These are phyloP conservation scores for Gnathonemus echidnorhynchus DNA, from an alignment of 2,113 vertebrate genomes.

Conservation along the genomic window DNA sequence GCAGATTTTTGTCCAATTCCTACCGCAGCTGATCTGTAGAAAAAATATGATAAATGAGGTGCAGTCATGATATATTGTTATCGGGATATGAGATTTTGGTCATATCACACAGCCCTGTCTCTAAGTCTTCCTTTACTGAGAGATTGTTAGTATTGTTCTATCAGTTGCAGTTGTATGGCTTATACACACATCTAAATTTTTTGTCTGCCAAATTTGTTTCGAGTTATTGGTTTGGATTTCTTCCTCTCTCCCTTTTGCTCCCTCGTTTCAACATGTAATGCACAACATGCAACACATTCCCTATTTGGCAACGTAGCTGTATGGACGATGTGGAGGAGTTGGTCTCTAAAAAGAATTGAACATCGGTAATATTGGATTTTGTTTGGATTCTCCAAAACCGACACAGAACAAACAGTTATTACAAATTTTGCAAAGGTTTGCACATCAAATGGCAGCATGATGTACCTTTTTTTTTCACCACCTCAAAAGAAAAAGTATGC, in stretches of 20 bases:
- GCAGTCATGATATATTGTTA: no score
- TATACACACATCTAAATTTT: not conserved
- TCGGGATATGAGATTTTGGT: no score
- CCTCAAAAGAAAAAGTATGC: not conserved
- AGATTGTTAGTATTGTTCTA: not conserved
- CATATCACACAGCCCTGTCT: no score
- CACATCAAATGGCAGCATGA: not conserved
- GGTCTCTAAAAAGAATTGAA: not conserved
- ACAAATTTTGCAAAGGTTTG: not conserved
- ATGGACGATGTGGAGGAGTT: not conserved
- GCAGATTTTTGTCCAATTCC: no score
- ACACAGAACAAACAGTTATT: not conserved
- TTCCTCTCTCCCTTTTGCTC: not conserved
- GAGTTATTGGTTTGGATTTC: not conserved
- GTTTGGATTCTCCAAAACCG: not conserved
- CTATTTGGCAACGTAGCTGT: not conserved
- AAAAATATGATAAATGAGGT: no score
- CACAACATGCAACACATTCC: not conserved
- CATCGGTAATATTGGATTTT: not conserved
- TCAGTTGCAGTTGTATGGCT: not conserved
- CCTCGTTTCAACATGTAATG: not conserved
- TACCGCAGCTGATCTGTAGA: no score
- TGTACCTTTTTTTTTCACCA: not conserved
- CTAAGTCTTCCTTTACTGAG: not conserved
- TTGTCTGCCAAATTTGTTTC: not conserved